Percentiles rank a stretch among this genome's conserved stretches.
Conservation (phyloP, 2,113 vertebrate genomes). For the Aleadryas rufinucha region DNA sequence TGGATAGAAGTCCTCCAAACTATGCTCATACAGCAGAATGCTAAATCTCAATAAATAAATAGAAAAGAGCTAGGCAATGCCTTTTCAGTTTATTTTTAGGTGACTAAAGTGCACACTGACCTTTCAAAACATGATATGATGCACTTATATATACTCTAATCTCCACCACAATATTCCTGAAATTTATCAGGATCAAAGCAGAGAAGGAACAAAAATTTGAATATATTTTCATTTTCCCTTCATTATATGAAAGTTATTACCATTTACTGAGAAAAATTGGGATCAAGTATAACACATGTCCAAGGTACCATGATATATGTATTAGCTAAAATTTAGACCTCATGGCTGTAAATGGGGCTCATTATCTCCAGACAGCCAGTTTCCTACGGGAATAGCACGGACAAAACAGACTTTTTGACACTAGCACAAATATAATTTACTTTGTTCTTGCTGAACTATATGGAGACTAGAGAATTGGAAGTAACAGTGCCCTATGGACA, state of each 20-base stretch:
- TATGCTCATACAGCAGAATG: neutral
- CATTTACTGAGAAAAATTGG: neutral
- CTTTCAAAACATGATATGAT: neutral
- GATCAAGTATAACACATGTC: neutral
- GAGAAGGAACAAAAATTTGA: neutral
- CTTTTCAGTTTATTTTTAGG: slow-evolving; percentile 20
- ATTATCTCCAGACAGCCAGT: neutral
- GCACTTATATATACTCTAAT: neutral
- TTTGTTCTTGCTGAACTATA: neutral
- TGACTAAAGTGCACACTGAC: neutral
- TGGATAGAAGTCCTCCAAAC: neutral
- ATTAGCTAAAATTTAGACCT: neutral
- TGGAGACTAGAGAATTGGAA: neutral
- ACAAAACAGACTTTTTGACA: neutral
- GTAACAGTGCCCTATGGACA: neutral
- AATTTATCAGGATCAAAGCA: neutral
- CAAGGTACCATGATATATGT: neutral
- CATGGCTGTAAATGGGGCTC: neutral
- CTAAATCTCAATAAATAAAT: neutral
- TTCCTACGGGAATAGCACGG: neutral
- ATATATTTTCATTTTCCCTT: neutral
- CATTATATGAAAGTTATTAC: neutral
- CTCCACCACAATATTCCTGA: neutral
- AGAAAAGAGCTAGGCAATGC: neutral
- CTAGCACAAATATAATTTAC: neutral